A percentile compares a stretch with the other conserved stretches of the same genome.
Conservation (phyloP, 2,888 invertebrate genomes). For the Andrena camellia region DNA sequence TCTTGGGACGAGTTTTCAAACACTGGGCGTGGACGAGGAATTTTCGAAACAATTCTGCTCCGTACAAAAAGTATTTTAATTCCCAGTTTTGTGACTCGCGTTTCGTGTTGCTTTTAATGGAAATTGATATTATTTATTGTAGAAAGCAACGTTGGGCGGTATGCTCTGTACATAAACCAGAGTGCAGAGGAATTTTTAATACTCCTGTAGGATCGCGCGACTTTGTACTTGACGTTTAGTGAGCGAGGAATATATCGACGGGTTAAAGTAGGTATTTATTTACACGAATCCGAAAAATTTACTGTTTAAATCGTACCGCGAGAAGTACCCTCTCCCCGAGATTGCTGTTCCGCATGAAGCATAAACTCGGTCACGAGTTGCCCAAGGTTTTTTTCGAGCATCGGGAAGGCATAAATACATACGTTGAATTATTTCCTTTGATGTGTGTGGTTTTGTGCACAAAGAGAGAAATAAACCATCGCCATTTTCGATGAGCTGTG, state of each 20-base stretch:
- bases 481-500: constrained; percentile 31
- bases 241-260: constrained; percentile 22
- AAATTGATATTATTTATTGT: constrained; percentile 41
- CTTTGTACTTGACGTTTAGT: constrained; percentile 6
- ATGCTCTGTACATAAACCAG: constrained; percentile 5
- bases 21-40: neutral
- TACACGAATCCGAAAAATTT: constrained; percentile 2
- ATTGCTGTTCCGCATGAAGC: constrained; percentile 9
- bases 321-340: neutral
- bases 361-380: constrained; percentile 11
- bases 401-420: neutral
- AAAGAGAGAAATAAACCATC: constrained; percentile 1
- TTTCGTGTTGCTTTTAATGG: constrained; percentile 2
- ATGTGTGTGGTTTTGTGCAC: constrained; percentile 25
- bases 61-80: constrained; percentile 15
- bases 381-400: neutral
- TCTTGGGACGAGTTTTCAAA: neutral
- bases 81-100: neutral
- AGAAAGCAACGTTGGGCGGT: neutral
- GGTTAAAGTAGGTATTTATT: constrained; percentile 46
- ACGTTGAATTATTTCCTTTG: constrained; percentile 25
- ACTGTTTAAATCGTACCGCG: neutral
- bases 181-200: constrained; percentile 2
- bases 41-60: constrained; percentile 10
- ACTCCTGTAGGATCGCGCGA: neutral